These are phyloP conservation scores for Ceuthmochares aereus DNA, from an alignment of 2,113 vertebrate species.

Conservation along the genomic window DNA sequence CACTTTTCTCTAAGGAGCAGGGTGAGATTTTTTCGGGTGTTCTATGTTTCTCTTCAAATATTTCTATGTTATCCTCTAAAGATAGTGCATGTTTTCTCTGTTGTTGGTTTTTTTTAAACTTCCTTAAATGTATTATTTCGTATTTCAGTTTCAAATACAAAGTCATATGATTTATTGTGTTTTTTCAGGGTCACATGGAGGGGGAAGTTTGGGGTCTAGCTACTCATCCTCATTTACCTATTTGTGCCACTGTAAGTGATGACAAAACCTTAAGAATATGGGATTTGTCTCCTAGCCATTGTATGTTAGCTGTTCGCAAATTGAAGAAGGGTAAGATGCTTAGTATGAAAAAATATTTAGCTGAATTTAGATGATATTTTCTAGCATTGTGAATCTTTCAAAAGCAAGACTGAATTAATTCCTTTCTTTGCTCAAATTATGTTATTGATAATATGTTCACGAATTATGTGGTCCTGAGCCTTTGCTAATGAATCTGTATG, in stretches of 20 bases:
- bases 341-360: constrained; percentile 22
- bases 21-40: not conserved
- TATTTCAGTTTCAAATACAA: not conserved
- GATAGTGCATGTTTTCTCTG: not conserved
- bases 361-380: not conserved
- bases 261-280: constrained; percentile 98
- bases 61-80: not conserved
- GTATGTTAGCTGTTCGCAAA: constrained; percentile 98
- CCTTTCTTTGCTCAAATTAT: not conserved
- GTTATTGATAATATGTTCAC: not conserved
- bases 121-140: not conserved
- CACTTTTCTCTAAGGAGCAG: not conserved
- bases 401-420: not conserved
- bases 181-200: constrained; percentile 96
- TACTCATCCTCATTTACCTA: constrained; percentile 95
- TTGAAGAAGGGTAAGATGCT: constrained; percentile 92
- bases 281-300: constrained; percentile 99
- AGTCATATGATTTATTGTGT: not conserved
- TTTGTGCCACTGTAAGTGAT: constrained; percentile 98
- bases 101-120: not conserved
- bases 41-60: not conserved
- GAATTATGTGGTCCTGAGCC: not conserved
- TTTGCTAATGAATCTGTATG: not conserved
- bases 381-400: not conserved
- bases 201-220: constrained; percentile 98